phyloP scores from a whole-genome alignment of 1,140 invertebrate species.

The Ditylenchus dipsaci region DNA sequence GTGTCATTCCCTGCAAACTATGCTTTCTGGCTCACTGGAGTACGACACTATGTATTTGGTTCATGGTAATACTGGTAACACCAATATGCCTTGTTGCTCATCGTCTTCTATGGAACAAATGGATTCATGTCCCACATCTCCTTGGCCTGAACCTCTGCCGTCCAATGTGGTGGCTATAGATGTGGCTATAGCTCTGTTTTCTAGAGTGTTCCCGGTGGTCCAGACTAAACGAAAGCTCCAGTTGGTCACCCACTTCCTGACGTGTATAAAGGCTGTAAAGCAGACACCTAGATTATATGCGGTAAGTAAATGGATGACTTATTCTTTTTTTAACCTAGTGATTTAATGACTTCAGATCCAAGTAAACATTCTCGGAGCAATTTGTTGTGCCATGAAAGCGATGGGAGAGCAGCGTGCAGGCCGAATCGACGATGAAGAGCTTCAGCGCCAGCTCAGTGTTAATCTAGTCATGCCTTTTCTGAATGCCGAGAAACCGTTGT shows the following conservation, averaged over 20 bases:
- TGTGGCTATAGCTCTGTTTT: slow-evolving; percentile 83
- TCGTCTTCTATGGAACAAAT: neutral
- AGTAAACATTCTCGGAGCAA: slow-evolving; percentile 89
- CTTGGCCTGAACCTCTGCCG: slow-evolving; percentile 76
- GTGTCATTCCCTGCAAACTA: slow-evolving; percentile 28
- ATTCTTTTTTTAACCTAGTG: slow-evolving; percentile 6
- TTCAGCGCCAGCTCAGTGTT: slow-evolving; percentile 46
- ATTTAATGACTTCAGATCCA: slow-evolving; percentile 68
- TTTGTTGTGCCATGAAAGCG: slow-evolving; percentile 78
- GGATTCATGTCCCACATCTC: neutral
- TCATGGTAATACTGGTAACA: slow-evolving; percentile 8
- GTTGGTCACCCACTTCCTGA: slow-evolving; percentile 91
- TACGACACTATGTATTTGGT: slow-evolving; percentile 39
- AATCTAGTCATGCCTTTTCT: slow-evolving; percentile 65
- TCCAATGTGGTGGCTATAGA: slow-evolving; percentile 95
- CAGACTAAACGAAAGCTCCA: slow-evolving; percentile 89
- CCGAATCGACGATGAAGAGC: slow-evolving; percentile 30
- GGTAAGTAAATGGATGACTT: no score
- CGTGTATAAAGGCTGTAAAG: slow-evolving; percentile 72
- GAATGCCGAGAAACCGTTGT: slow-evolving; percentile 75
- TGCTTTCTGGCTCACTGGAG: slow-evolving; percentile 31
- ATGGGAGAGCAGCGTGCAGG: slow-evolving; percentile 59
- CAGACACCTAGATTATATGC: slow-evolving; percentile 26
- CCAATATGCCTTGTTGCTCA: neutral
- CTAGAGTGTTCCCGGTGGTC: slow-evolving; percentile 84